A percentile compares a stretch with the other conserved stretches of the same genome.
phyloP scores from a whole-genome alignment of 2,888 invertebrate species.

The Lepetodrilus schrolli region DNA sequence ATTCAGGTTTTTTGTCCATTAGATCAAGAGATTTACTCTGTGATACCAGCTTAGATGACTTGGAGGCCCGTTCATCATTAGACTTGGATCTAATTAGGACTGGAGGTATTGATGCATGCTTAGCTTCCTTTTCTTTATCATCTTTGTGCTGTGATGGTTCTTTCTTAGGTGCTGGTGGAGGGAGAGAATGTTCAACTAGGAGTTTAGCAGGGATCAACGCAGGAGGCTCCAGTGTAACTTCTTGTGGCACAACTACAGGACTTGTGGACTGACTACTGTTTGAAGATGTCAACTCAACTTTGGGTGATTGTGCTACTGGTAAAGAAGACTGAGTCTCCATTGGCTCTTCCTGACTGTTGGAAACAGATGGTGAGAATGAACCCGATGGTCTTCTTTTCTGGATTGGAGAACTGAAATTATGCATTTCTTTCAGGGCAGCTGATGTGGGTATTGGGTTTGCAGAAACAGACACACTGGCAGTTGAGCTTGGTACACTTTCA shows the following conservation, averaged over 20 bases:
- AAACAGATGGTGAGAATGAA: not conserved
- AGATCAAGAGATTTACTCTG: constrained; percentile 30
- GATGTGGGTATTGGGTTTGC: not conserved
- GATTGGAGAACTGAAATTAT: not conserved
- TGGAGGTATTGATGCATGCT: not conserved
- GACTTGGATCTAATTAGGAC: constrained; percentile 27
- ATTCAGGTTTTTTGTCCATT: constrained; percentile 14
- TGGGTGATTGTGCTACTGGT: not conserved
- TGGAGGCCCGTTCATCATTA: constrained; percentile 14
- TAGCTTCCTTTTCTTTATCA: not conserved
- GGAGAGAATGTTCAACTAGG: not conserved
- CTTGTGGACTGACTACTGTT: not conserved
- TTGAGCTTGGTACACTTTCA: constrained; percentile 9
- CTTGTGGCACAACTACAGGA: not conserved
- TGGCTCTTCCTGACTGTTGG: not conserved
- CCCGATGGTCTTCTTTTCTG: not conserved
- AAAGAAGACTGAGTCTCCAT: constrained; percentile 4
- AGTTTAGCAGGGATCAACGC: not conserved
- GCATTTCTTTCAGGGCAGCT: not conserved
- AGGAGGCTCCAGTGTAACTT: not conserved
- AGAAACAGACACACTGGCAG: constrained; percentile 9
- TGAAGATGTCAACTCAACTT: constrained; percentile 11
- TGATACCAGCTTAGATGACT: not conserved
- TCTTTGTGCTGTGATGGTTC: not conserved
- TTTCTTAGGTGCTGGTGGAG: not conserved